phyloP scores from a whole-genome alignment of 2,113 vertebrate genomes.

The Nerophis lumbriciformis region DNA sequence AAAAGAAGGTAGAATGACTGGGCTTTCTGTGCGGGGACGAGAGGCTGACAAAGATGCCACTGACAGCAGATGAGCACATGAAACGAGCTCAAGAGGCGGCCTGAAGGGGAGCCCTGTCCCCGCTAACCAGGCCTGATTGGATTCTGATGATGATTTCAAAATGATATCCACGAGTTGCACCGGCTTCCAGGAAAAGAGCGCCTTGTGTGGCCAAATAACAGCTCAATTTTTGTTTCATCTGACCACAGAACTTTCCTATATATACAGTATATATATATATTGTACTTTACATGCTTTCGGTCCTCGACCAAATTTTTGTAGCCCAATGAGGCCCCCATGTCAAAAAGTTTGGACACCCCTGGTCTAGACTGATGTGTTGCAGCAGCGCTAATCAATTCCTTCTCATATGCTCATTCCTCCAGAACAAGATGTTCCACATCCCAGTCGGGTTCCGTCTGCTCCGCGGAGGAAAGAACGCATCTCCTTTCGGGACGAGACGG shows the following conservation, averaged over 20 bases:
- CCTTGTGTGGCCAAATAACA: conserved; percentile 2
- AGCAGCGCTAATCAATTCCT: too few species aligned
- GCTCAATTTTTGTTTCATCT: too few species aligned
- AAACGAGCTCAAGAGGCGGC: conserved; percentile 48
- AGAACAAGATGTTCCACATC: conserved; percentile 68
- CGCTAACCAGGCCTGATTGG: conserved; percentile 68
- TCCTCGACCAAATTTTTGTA: too few species aligned
- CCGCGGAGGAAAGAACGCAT: conserved; percentile 76
- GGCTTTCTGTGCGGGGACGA: conserved; percentile 55
- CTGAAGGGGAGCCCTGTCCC: conserved; percentile 63
- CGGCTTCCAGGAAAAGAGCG: conserved; percentile 18
- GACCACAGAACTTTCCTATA: too few species aligned
- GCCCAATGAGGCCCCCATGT: too few species aligned
- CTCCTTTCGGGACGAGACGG: conserved; percentile 81
- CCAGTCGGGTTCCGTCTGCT: conserved; percentile 58
- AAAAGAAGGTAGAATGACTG: conserved; percentile 58
- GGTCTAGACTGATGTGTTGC: too few species aligned
- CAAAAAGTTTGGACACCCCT: too few species aligned
- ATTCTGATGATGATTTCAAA: conserved; percentile 63
- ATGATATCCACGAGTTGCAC: conserved; percentile 69
- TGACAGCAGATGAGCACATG: conserved; percentile 65
- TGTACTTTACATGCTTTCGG: too few species aligned
- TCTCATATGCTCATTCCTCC: conserved; percentile 40
- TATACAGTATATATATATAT: too few species aligned
- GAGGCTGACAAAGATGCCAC: conserved; percentile 69